These are phyloP conservation scores for Drosophila ananassae DNA, from an alignment of 1,140 invertebrate species.

Conservation along the genomic window DNA sequence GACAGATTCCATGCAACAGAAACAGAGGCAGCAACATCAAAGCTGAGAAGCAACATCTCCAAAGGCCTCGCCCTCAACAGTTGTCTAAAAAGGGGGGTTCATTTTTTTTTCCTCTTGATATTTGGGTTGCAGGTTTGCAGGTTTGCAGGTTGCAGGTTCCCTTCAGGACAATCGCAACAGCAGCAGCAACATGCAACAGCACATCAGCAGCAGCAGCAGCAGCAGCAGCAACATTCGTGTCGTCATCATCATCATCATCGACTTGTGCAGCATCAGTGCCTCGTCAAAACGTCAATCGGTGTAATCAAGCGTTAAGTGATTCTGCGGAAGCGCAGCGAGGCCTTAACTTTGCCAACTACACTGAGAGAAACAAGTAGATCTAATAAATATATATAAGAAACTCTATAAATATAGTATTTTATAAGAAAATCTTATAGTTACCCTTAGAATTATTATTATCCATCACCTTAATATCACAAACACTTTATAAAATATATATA, in stretches of 20 bases:
- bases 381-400: neutral
- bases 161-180: slow-evolving; percentile 12
- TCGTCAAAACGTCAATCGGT: slow-evolving; percentile 83
- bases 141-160: slow-evolving; percentile 10
- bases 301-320: slow-evolving; percentile 83
- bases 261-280: slow-evolving; percentile 81
- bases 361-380: neutral
- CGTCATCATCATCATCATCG: slow-evolving; percentile 65
- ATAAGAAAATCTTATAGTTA: no score
- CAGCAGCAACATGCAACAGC: slow-evolving; percentile 19
- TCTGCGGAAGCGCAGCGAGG: slow-evolving; percentile 77
- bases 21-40: slow-evolving; percentile 22
- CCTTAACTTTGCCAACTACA: slow-evolving; percentile 35
- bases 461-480: no score
- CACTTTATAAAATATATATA: neutral
- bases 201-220: slow-evolving; percentile 11
- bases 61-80: slow-evolving; percentile 67
- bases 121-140: slow-evolving; percentile 37
- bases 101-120: neutral
- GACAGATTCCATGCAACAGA: slow-evolving; percentile 33
- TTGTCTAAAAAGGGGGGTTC: slow-evolving; percentile 46
- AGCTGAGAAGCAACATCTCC: slow-evolving; percentile 17
- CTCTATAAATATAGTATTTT: no score
- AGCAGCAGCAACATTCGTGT: slow-evolving; percentile 34
- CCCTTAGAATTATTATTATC: no score